Conservation (phyloP, 92 coral and sea anemone species). For the Porites cylindrica region DNA sequence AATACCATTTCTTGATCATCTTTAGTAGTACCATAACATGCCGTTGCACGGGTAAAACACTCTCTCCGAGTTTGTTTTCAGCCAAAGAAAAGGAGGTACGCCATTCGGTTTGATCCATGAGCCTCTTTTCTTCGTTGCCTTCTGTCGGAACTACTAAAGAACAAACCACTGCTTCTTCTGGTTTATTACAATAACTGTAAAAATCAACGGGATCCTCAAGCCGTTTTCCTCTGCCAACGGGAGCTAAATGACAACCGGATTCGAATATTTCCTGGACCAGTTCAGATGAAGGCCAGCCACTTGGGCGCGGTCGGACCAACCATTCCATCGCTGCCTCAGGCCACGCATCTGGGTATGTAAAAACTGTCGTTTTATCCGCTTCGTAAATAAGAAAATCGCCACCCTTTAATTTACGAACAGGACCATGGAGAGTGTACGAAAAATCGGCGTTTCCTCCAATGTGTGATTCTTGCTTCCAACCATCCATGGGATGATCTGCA, state of each 20-base stretch:
- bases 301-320: slow-evolving; percentile 75
- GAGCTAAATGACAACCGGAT: slow-evolving; percentile 80
- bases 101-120: slow-evolving; percentile 84
- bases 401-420: slow-evolving; percentile 67
- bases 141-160: not conserved
- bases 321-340: slow-evolving; percentile 90
- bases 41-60: slow-evolving; percentile 82
- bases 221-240: slow-evolving; percentile 83
- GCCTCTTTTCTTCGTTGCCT: not conserved
- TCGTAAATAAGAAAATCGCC: slow-evolving; percentile 46
- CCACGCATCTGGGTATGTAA: slow-evolving; percentile 81
- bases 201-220: slow-evolving; percentile 53
- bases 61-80: slow-evolving; percentile 84
- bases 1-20: slow-evolving; percentile 72
- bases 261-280: slow-evolving; percentile 81
- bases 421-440: slow-evolving; percentile 69
- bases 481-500: not conserved
- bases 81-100: slow-evolving; percentile 81
- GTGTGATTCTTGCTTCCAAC: not conserved
- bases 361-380: slow-evolving; percentile 63
- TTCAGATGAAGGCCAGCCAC: slow-evolving; percentile 85
- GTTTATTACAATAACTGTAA: too few relatives aligned
- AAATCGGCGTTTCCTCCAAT: not conserved
- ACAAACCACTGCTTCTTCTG: too few relatives aligned
- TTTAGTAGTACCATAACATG: slow-evolving; percentile 74